phyloP scores from a whole-genome alignment of 1,140 invertebrate genomes.

The Battus philenor region DNA sequence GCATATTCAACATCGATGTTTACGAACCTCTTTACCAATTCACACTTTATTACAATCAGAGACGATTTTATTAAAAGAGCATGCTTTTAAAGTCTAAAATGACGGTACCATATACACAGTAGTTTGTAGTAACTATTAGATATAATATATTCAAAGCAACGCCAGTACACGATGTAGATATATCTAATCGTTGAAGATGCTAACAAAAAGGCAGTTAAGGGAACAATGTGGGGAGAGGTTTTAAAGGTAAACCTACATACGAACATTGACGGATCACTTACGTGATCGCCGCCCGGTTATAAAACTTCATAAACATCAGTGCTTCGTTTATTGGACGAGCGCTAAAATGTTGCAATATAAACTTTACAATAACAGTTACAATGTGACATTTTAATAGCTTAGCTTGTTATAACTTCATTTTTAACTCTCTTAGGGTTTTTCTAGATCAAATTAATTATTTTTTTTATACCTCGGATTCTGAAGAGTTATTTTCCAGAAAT shows the following conservation, averaged over 20 bases:
- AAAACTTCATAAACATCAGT: conserved; percentile 29
- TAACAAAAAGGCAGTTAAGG: conserved; percentile 16
- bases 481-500: too few species aligned
- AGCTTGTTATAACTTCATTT: too few species aligned
- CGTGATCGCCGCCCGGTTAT: conserved; percentile 23
- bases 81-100: neutral
- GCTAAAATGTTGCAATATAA: conserved; percentile 18
- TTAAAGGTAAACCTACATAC: conserved; percentile 1
- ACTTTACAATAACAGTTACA: too few species aligned
- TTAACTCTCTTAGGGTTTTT: too few species aligned
- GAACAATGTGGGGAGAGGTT: conserved; percentile 10
- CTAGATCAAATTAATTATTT: too few species aligned
- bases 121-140: conserved; percentile 5
- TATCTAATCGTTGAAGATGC: conserved; percentile 3
- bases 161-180: conserved; percentile 9
- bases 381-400: too few species aligned
- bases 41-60: conserved; percentile 13
- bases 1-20: too few species aligned
- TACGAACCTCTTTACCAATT: conserved; percentile 12
- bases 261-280: conserved; percentile 22
- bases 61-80: neutral
- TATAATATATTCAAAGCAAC: conserved; percentile 1
- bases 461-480: too few species aligned
- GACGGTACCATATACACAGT: neutral
- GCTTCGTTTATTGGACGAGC: conserved; percentile 18